A percentile compares a stretch with the other conserved stretches of the same genome.
phyloP scores from a whole-genome alignment of 2,888 invertebrate genomes.

The Cybosia mesomella region DNA sequence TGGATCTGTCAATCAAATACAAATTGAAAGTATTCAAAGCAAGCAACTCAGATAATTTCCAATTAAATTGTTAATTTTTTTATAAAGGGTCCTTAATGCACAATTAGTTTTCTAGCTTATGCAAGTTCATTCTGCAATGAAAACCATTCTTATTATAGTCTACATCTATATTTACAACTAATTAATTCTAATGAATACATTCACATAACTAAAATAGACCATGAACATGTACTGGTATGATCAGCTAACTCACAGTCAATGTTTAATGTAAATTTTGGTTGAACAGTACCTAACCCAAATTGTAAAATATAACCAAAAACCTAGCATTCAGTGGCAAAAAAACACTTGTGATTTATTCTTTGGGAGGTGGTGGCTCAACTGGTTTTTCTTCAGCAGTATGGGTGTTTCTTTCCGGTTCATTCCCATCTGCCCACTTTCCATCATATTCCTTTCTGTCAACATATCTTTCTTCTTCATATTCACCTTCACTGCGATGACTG shows the following conservation, averaged over 20 bases:
- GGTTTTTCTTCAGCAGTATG: slow-evolving; percentile 74
- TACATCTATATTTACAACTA: slow-evolving; percentile 51
- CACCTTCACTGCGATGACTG: slow-evolving; percentile 84
- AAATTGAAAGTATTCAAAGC: slow-evolving; percentile 16
- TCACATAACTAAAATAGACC: slow-evolving; percentile 29
- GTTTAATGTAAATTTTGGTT: slow-evolving; percentile 19
- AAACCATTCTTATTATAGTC: slow-evolving; percentile 37
- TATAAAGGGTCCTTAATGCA: slow-evolving; percentile 39
- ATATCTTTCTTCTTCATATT: slow-evolving; percentile 85
- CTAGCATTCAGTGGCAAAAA: slow-evolving; percentile 45
- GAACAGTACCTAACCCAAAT: slow-evolving; percentile 38
- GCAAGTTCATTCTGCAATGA: slow-evolving; percentile 30
- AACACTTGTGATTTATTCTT: slow-evolving; percentile 63
- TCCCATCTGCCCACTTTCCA: slow-evolving; percentile 89
- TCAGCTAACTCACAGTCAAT: slow-evolving; percentile 10
- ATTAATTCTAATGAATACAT: slow-evolving; percentile 40
- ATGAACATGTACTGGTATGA: slow-evolving; percentile 5
- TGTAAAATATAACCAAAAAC: slow-evolving; percentile 33
- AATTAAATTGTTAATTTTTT: slow-evolving; percentile 17
- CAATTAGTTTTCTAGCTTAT: slow-evolving; percentile 33
- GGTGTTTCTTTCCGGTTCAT: slow-evolving; percentile 75
- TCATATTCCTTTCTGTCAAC: slow-evolving; percentile 89
- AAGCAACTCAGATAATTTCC: slow-evolving; percentile 8
- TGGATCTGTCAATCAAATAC: slow-evolving; percentile 32
- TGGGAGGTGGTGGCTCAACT: slow-evolving; percentile 70